Base-by-base conservation (phyloP, 2,888 invertebrate species). In the Julus scandinavius region DNA sequence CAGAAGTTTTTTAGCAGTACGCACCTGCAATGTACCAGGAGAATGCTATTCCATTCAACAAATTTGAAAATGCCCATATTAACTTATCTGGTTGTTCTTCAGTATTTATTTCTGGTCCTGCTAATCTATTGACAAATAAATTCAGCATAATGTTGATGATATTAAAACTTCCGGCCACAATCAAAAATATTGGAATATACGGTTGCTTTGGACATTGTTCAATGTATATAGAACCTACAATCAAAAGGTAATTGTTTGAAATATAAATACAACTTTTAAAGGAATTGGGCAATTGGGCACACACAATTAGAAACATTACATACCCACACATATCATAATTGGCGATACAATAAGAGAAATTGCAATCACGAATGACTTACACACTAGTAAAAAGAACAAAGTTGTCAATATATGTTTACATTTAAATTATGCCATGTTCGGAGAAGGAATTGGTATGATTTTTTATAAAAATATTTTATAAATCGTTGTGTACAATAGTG, bases 101-200 rank as follows among this genome's bases (percentile, higher is more conserved):
- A 63, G 63, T 63, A 63, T 63, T 63, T 63, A 63, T 20, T 63
- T 63, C 63, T 63, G 63, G 63, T 63, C 20, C 63, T 20, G 63
- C 63, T 63, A 63, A 20, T 9, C 63, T 63, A 63, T 63, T 63
- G n/a, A 63, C 20, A 63, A 63, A 85, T 41, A 85, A 40, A 45
- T 45, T 85, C 40, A 85, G n/a, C 41, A 85, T 17, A 85, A 85
- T 38, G 17, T 58, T 87, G 6, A 87, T 54, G n/a, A 87, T 15
- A 9, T 41, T 87, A 29, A 87, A 17, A 13, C 41, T 29, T 41
- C 87, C 87, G 15, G 87, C 87, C 3, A 87, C 87, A n/a, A 87
- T 41, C 45, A 87, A 54, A 49, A 87, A 87, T 20, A 87, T 83
- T 20, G 87, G 87, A 38, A 87, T 87, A 83, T 87, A 87, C 20